A percentile compares a stretch with the other conserved stretches of the same genome.
phyloP scores from a whole-genome alignment of 2,113 vertebrate species.

The Coryphaenoides rupestris region DNA sequence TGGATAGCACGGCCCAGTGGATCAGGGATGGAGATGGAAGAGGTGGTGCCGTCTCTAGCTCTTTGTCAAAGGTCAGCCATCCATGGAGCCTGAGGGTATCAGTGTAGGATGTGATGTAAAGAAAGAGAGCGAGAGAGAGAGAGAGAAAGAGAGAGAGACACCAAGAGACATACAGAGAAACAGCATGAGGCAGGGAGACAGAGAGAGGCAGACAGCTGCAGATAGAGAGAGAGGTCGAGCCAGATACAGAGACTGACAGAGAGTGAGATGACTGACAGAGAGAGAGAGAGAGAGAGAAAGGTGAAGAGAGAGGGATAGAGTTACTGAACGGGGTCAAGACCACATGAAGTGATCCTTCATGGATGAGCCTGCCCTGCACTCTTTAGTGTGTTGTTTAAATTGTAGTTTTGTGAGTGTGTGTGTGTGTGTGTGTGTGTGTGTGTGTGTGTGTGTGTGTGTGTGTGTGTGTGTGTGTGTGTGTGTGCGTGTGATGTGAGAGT shows the following conservation, averaged over 20 bases:
- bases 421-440: background rate
- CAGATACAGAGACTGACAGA: too few relatives aligned
- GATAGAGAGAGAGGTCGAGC: too few relatives aligned
- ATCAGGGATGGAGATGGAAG: too few relatives aligned
- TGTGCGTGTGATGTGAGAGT: slow-evolving; percentile 4
- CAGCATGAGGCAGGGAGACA: too few relatives aligned
- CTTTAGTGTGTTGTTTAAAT: slow-evolving; percentile 15
- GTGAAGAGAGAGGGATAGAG: background rate
- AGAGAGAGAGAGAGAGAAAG: background rate
- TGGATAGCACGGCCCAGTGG: too few relatives aligned
- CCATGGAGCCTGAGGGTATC: slow-evolving; percentile 13
- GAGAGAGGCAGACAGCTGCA: background rate
- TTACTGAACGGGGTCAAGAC: slow-evolving; percentile 44
- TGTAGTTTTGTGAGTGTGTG: slow-evolving; percentile 15
- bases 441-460: slow-evolving; percentile 17
- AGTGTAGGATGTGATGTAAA: too few relatives aligned
- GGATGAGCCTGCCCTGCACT: slow-evolving; percentile 19
- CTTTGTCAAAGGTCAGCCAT: slow-evolving; percentile 29
- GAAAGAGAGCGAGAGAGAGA: too few relatives aligned
- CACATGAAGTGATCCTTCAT: slow-evolving; percentile 23
- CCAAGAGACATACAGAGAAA: too few relatives aligned
- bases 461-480: slow-evolving; percentile 6
- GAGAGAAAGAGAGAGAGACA: too few relatives aligned
- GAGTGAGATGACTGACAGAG: too few relatives aligned
- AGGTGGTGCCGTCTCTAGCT: too few relatives aligned